Conservation (phyloP, 1,140 invertebrate species). For the Babylonia areolata region DNA sequence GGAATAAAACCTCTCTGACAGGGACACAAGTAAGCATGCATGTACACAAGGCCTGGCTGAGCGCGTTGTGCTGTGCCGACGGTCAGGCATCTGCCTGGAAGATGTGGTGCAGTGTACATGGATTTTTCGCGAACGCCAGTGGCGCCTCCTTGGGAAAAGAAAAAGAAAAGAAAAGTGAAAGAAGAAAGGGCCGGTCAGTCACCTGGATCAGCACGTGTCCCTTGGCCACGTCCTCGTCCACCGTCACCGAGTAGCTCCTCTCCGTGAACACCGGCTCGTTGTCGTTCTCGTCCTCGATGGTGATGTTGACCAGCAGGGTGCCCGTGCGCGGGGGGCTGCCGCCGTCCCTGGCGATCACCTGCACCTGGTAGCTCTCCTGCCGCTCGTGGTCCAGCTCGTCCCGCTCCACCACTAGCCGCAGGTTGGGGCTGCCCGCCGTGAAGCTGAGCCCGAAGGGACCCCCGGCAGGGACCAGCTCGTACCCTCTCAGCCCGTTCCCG, state of each 20-base stretch:
- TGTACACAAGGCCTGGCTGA: too few species aligned
- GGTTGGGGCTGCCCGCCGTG: slow-evolving; percentile 58
- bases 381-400: slow-evolving; percentile 63
- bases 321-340: slow-evolving; percentile 77
- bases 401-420: slow-evolving; percentile 57
- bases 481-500: slow-evolving; percentile 55
- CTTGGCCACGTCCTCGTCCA: slow-evolving; percentile 80
- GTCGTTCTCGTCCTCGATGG: slow-evolving; percentile 79
- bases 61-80: too few species aligned
- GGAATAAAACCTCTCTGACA: too few species aligned
- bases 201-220: slow-evolving; percentile 88
- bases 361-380: slow-evolving; percentile 76
- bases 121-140: too few species aligned
- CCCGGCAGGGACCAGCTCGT: slow-evolving; percentile 55
- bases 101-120: too few species aligned
- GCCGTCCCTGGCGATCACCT: slow-evolving; percentile 62
- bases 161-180: too few species aligned
- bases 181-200: too few species aligned
- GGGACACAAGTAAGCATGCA: too few species aligned
- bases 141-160: too few species aligned
- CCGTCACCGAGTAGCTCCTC: slow-evolving; percentile 88
- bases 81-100: too few species aligned
- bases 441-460: slow-evolving; percentile 60
- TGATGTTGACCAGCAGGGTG: slow-evolving; percentile 51
- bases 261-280: slow-evolving; percentile 65